Base-by-base conservation (phyloP, 2,113 vertebrate species). In the Eidolon helvum region DNA sequence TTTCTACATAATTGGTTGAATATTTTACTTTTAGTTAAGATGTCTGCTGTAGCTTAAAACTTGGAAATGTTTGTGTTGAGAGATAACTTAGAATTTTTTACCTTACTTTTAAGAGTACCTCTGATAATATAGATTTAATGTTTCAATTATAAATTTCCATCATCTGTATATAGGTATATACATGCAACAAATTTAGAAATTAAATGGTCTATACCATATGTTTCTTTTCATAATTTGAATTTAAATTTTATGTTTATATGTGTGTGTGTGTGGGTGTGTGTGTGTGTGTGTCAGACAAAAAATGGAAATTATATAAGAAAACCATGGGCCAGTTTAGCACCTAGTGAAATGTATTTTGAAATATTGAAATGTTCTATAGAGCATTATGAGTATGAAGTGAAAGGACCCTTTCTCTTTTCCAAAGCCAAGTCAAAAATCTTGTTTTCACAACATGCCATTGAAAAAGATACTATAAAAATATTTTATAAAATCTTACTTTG, bases 381-480 rank as follows among this genome's bases (percentile, higher is more conserved):
- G 14, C 43, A 22, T 85, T 71, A 10, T 85, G 22, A 38, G 3
- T 69, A 9, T 75, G 19, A 83, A 69, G 55, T 66, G 48, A 82
- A 80, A 77, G 89, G 30, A 8, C 30, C 63, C 18, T 82, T 14
- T 82, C n/a, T 92, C 61, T 91, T 72, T 87, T 88, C 90, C 84
- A 55, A 95, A 71, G 77, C 48, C 57, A 82, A 86, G 59, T 89
- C 26, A 69, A 57, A 83, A 80, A 26, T 78, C 86, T 53, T 82
- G 45, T n/a, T 92, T 91, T 96, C n/a, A 79, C 88, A 93, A 18
- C 66, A 30, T 91, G 21, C n/a, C 43, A 53, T 48, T 96, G 68
- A 74, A 90, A 97, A 79, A 86, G 35, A 91, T 88, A 69, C 28
- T 79, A 66, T 82, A 55, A 88, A 87, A 95, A 82, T 86, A 86